Evolutionary conservation across 2,113 vertebrate genomes (phyloP), one percentile per base, ranked within the genome.

Genomic region (Motacilla alba): DNA sequence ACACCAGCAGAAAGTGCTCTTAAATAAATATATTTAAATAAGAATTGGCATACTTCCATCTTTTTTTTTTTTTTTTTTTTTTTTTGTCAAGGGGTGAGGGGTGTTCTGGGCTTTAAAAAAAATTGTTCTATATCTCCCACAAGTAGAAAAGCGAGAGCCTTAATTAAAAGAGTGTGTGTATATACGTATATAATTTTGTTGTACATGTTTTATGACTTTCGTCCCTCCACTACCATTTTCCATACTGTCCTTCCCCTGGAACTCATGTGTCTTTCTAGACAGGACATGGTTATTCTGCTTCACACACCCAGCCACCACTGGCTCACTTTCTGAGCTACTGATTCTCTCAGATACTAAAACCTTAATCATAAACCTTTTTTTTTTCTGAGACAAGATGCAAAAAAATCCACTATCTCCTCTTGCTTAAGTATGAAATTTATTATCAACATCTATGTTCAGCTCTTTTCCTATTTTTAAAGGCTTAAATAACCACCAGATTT

Each of bases 51-150:
- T 44, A 49, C 7, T 52, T 4, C 1, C 26, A 39, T 11, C 1
- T 21, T 22, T 24, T 14, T 39, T 33, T 1, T 33, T 15, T 37
- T 30, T 1, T 28, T n/a, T 35, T 27, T 23, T 31, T 58, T 3
- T n/a, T 28, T 12, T 28, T 15, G 2, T 3, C 9, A 27, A 31
- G 15, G 6, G 5, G 6, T 1, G 3, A 12, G 4, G 6, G 1
- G 5, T 6, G 6, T 59, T 60, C 1, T 14, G 31, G 14, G 2
- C 0, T 16, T 41, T n/a, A 30, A 41, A 60, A 53, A 68, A 46
- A 52, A 5, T 4, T 7, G 10, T 24, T 35, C 52, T 60, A 2
- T 74, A 50, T 21, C 4, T 56, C 19, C 16, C 23, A 55, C 1
- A 11, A 43, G 17, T 76, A 50, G 8, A 91, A 80, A 89, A 79